Evolutionary conservation across 2,797 vertebrate genomes (phyloP), one percentile per base, ranked within the genome.

Genomic region (Triplophysa yarkandensis): DNA sequence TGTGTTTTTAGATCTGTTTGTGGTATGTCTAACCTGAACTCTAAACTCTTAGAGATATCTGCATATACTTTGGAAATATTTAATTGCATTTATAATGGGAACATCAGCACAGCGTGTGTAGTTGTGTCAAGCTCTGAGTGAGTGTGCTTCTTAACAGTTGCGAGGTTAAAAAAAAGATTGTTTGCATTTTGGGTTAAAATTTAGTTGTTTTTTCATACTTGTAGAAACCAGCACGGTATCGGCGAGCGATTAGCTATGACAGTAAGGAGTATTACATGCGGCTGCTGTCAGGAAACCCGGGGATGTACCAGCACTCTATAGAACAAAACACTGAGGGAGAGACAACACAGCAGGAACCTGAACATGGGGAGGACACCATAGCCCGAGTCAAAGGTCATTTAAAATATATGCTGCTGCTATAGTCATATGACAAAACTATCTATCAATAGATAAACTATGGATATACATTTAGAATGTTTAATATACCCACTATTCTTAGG

Each of bases 191-290:
- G n/a, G n/a, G n/a, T n/a, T n/a, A n/a, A 62, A 60, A 11, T 52
- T 36, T 28, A 73, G 61, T 14, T 16, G 19, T 44, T 8, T 50
- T 32, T 2, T 30, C 32, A n/a, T 44, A 25, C 4, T 50, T 43
- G 6, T 84, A 99, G 98, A 99, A 97, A 86, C 95, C 97, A 11
- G 88, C 91, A 74, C 93, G 97, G 3, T 99, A 99, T 87, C 90
- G 98, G 1, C 93, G 97, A 71, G 97, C 97, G 48, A 79, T 99
- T 85, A 99, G 98, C 81, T 98, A 97, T 0, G 98, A 99, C 92
- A 99, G 98, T 80, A 99, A 98, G 82, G 97, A 99, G 54, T 99
- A 99, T 88, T 99, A 96, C 87, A 91, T 98, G 92, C 93, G 97
- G 0, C 81, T 99, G 61, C 92, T 97, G 76, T 96, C 95, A 0